Conservation (phyloP, 2,113 vertebrate species). For the Indri indri region DNA sequence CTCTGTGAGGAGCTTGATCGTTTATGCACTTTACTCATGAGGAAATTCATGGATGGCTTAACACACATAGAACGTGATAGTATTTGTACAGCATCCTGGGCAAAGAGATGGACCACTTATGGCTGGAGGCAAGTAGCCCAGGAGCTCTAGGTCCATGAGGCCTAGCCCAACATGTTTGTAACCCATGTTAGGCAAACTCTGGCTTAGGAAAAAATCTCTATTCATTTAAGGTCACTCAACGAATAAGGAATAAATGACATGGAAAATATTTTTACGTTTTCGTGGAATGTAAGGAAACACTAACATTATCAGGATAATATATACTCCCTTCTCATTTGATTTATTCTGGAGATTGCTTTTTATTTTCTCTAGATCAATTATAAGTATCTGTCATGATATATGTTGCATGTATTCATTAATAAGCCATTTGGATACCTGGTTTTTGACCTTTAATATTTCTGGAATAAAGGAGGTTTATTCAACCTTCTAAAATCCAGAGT, state of each 20-base stretch:
- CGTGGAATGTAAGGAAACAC: background rate
- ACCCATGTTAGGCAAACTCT: background rate
- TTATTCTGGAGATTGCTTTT: background rate
- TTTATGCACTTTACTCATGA: background rate
- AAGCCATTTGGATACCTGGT: background rate
- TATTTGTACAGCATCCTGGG: fast-evolving
- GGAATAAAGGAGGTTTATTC: background rate
- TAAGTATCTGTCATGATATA: background rate
- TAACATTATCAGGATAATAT: background rate
- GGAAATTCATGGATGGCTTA: background rate
- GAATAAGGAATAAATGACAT: background rate
- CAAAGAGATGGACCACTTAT: background rate
- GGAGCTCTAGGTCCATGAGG: background rate
- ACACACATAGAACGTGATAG: background rate
- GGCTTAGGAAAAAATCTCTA: background rate
- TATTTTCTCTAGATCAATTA: background rate
- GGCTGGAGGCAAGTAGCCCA: background rate
- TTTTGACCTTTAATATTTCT: background rate
- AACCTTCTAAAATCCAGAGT: background rate
- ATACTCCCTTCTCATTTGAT: background rate
- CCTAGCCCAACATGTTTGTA: background rate
- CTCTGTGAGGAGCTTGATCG: background rate
- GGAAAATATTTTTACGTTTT: background rate
- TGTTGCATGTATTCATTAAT: background rate
- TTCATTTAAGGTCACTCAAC: background rate